Evolutionary conservation across 2,797 vertebrate species (phyloP).

Genomic region (Sarcoramphus papa): DNA sequence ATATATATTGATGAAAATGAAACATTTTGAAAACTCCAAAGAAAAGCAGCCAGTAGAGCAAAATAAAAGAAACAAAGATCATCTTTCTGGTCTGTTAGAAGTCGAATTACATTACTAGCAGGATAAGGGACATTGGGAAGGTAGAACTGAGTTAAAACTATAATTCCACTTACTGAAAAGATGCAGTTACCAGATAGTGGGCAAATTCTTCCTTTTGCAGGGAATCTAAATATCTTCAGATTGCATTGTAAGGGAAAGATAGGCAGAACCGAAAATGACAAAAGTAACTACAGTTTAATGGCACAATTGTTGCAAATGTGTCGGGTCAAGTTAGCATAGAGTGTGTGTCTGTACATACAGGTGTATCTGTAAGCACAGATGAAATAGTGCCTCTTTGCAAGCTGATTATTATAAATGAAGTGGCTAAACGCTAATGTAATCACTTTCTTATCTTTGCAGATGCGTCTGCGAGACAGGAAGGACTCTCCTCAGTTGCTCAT

Average conservation of each 20-base stretch:
- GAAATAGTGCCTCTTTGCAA: background rate
- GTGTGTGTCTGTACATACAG: background rate
- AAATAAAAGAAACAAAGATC: background rate
- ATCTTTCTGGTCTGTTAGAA: background rate
- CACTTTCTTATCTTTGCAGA: slow-evolving; percentile 71
- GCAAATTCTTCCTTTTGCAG: background rate
- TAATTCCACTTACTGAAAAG: background rate
- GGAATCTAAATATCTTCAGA: background rate
- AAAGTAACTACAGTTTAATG: background rate
- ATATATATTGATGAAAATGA: background rate
- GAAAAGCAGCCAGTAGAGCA: background rate
- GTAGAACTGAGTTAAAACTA: background rate
- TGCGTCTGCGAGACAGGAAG: slow-evolving; percentile 92
- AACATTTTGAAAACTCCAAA: background rate
- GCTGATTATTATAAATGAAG: background rate
- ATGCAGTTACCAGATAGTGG: background rate
- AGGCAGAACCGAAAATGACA: background rate
- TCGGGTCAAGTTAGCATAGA: background rate
- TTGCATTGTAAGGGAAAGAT: background rate
- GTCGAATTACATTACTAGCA: background rate
- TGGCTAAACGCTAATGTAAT: background rate
- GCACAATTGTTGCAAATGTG: background rate
- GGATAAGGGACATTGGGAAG: background rate
- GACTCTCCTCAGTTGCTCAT: slow-evolving; percentile 94
- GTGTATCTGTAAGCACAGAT: background rate